Evolutionary conservation across 2,797 vertebrate species (phyloP).

Genomic region (Orientallactaga sibirica): DNA sequence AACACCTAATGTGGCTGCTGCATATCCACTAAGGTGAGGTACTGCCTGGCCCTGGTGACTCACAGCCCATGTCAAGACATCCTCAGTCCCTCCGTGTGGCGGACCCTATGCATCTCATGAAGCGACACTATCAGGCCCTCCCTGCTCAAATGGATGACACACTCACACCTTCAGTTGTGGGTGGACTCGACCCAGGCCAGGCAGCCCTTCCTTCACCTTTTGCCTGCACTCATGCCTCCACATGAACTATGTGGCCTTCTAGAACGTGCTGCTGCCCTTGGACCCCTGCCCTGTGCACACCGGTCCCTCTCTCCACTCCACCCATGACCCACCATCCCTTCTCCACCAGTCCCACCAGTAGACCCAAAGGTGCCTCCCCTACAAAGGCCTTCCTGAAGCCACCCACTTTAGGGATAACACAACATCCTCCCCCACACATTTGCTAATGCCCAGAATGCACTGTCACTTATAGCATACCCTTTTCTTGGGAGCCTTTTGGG

Average conservation of each 20-base stretch:
- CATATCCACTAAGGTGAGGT: not conserved
- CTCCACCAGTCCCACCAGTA: not conserved
- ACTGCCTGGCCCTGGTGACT: not conserved
- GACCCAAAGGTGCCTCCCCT: not conserved
- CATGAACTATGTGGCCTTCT: not conserved
- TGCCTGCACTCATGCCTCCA: not conserved
- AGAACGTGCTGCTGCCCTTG: not conserved
- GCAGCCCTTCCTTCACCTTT: not conserved
- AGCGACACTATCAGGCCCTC: not conserved
- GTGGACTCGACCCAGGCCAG: not conserved
- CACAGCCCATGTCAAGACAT: not conserved
- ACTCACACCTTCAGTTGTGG: not conserved
- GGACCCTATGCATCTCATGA: not conserved
- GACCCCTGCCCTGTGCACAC: not conserved
- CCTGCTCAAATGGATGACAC: accelerated
- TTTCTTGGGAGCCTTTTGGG: not conserved
- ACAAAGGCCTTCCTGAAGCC: not conserved
- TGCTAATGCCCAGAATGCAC: accelerated
- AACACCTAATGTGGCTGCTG: accelerated
- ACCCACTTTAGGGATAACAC: too few species aligned
- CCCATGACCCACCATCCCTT: not conserved
- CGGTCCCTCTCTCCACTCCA: not conserved
- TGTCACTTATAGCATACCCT: accelerated
- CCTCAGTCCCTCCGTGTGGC: not conserved
- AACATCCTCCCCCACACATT: not conserved